phyloP scores from a whole-genome alignment of 1,140 invertebrate genomes.

The Rhopalosiphum maidis region DNA sequence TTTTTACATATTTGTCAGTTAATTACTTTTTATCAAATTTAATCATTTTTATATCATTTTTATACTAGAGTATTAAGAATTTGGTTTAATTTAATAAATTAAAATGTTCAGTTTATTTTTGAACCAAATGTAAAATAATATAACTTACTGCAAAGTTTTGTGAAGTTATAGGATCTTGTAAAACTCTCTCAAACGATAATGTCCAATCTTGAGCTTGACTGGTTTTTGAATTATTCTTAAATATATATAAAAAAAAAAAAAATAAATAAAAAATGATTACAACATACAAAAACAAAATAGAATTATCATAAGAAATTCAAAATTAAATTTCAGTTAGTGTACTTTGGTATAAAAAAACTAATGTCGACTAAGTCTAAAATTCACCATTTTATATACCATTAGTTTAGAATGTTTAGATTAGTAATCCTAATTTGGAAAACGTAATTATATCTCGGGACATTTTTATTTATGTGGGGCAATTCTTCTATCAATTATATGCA shows the following conservation, averaged over 20 bases:
- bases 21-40: no score
- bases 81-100: not conserved
- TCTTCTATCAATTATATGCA: not conserved
- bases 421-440: not conserved
- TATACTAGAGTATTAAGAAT: not conserved
- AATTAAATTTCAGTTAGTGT: not conserved
- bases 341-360: not conserved
- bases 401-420: not conserved
- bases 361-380: not conserved
- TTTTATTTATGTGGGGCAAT: not conserved
- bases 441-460: not conserved
- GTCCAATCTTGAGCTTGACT: conserved; percentile 76
- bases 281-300: not conserved
- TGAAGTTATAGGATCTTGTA: conserved; percentile 84
- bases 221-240: conserved; percentile 64
- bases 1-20: not conserved
- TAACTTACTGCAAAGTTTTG: conserved; percentile 86
- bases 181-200: conserved; percentile 85
- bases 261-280: not conserved
- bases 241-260: conserved; percentile 55
- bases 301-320: not conserved
- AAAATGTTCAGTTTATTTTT: not conserved
- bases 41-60: no score
- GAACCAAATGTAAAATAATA: not conserved
- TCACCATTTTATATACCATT: not conserved